Evolutionary conservation across 2,113 vertebrate species (phyloP).

Genomic region (Oryzias curvinotus): DNA sequence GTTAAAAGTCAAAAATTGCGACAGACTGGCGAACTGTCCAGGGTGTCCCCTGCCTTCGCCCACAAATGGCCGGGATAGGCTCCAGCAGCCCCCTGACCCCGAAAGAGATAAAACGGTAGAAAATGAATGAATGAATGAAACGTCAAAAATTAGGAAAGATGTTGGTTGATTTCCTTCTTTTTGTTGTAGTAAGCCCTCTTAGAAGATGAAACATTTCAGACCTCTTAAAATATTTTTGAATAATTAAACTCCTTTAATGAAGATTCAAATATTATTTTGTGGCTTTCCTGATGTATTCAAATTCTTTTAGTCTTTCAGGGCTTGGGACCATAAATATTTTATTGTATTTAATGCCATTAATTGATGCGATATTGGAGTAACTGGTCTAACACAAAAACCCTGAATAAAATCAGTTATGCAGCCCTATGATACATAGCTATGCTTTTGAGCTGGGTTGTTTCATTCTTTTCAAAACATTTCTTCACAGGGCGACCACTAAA

Average conservation of each 20-base stretch:
- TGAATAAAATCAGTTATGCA: slow-evolving; percentile 58
- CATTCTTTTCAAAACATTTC: slow-evolving; percentile 72
- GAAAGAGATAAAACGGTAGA: too few relatives aligned
- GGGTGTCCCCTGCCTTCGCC: too few relatives aligned
- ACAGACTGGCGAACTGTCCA: too few relatives aligned
- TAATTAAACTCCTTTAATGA: slow-evolving; percentile 21
- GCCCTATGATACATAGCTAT: slow-evolving; percentile 59
- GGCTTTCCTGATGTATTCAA: slow-evolving; percentile 60
- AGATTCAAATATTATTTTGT: slow-evolving; percentile 29
- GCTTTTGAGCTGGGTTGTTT: slow-evolving; percentile 51
- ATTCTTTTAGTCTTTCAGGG: slow-evolving; percentile 57
- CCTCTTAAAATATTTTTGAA: slow-evolving; percentile 1
- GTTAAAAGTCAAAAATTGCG: too few relatives aligned
- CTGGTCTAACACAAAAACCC: slow-evolving; percentile 48
- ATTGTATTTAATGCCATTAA: slow-evolving; percentile 67
- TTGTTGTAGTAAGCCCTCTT: too few relatives aligned
- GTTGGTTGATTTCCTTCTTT: too few relatives aligned
- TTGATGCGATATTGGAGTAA: slow-evolving; percentile 61
- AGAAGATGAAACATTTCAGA: too few relatives aligned
- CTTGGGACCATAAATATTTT: slow-evolving; percentile 66
- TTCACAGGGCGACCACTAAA: slow-evolving; percentile 57
- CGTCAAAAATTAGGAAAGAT: too few relatives aligned
- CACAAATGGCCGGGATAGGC: too few relatives aligned
- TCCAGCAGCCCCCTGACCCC: too few relatives aligned
- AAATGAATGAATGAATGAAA: too few relatives aligned